Conservation (phyloP, 2,797 vertebrate species). For the Lutjanus argentimaculatus region DNA sequence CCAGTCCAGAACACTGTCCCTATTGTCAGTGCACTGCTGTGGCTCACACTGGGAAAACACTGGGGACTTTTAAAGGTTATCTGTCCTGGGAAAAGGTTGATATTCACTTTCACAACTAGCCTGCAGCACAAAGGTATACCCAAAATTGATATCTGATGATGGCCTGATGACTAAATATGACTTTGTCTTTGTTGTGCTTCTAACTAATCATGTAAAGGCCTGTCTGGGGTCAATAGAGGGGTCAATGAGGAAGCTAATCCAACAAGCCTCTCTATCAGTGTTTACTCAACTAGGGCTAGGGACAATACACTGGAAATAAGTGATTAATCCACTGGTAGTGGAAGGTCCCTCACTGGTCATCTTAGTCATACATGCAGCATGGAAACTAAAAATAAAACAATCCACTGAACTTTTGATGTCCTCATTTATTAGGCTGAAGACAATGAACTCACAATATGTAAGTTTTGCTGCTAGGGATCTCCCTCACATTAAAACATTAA, state of each 20-base stretch:
- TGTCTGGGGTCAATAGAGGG: not conserved
- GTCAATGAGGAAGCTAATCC: not conserved
- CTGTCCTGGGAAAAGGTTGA: conserved; percentile 75
- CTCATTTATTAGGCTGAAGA: not conserved
- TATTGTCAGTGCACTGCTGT: conserved; percentile 76
- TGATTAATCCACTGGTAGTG: conserved; percentile 12
- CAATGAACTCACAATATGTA: not conserved
- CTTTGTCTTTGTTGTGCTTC: not conserved
- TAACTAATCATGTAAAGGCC: conserved; percentile 2
- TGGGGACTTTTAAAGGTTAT: conserved; percentile 82
- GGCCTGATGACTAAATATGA: conserved; percentile 27
- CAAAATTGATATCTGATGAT: conserved; percentile 34
- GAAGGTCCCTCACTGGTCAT: conserved; percentile 14
- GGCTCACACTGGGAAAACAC: conserved; percentile 76
- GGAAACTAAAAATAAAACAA: conserved; percentile 13
- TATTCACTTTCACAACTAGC: conserved; percentile 62
- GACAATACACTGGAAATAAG: conserved; percentile 23
- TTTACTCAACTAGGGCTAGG: conserved; percentile 11
- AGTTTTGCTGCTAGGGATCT: no score
- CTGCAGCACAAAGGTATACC: conserved; percentile 26
- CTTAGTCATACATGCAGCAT: conserved; percentile 15
- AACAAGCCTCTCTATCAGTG: not conserved
- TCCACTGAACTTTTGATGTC: not conserved
- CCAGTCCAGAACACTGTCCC: conserved; percentile 77
- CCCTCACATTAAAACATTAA: no score